Conservation (phyloP, 2,113 vertebrate species). For the Sinocyclocheilus anshuiensis region DNA sequence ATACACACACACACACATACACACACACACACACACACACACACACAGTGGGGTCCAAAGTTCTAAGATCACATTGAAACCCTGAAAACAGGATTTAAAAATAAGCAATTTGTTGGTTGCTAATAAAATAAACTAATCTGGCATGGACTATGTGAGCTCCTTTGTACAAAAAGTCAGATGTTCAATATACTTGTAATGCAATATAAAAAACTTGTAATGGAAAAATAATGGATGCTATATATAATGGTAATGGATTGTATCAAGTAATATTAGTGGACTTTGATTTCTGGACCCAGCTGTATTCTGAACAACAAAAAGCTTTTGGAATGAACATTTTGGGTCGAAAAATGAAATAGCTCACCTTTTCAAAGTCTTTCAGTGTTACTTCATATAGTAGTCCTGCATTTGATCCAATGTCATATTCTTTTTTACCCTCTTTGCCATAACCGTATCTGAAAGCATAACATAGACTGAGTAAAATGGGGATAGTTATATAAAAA, state of each 20-base stretch:
- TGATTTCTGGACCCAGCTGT: background rate
- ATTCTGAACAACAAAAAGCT: background rate
- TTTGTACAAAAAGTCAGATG: background rate
- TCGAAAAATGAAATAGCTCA: conserved; percentile 64
- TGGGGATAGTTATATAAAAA: background rate
- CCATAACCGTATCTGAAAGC: conserved; percentile 89
- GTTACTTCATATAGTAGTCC: conserved; percentile 90
- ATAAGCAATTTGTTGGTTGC: background rate
- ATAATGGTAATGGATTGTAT: background rate
- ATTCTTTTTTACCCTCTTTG: conserved; percentile 84
- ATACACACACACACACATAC: too few species aligned
- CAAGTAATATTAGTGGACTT: background rate
- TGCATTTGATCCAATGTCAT: conserved; percentile 83
- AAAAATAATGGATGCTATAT: conserved; percentile 1
- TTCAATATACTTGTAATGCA: too few species aligned
- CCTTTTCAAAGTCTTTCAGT: conserved; percentile 92
- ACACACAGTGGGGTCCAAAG: background rate
- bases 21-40: too few species aligned
- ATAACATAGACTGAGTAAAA: background rate
- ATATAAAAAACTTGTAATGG: background rate
- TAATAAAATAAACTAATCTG: background rate
- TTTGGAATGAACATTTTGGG: background rate
- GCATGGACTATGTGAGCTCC: background rate
- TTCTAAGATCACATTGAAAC: background rate
- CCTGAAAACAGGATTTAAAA: background rate